Conservation (phyloP, 2,113 vertebrate genomes). For the Uropsilus gracilis region DNA sequence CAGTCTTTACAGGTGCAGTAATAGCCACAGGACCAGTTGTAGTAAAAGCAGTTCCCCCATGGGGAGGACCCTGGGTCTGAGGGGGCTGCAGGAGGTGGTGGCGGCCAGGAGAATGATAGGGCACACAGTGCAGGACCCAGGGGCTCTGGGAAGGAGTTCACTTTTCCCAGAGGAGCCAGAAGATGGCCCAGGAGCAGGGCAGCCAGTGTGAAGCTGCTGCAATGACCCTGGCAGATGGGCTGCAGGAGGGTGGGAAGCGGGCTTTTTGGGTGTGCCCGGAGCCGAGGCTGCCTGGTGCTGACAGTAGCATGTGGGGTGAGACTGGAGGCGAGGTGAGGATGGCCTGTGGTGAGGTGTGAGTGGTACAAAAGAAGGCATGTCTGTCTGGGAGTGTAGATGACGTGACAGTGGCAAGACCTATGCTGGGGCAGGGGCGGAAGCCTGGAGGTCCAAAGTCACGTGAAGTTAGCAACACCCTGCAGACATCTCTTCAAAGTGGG, state of each 20-base stretch:
- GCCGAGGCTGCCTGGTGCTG: background rate
- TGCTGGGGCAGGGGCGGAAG: too few species aligned
- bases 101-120: too few species aligned
- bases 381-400: background rate
- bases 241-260: rapidly evolving
- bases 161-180: background rate
- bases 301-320: background rate
- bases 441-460: background rate
- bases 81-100: background rate
- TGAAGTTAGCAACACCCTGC: background rate
- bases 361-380: background rate
- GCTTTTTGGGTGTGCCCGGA: rapidly evolving
- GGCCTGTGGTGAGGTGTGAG: background rate
- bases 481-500: background rate
- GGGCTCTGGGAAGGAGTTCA: background rate
- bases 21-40: too few species aligned
- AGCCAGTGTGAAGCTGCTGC: background rate
- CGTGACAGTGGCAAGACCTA: background rate
- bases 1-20: background rate
- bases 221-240: too few species aligned
- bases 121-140: background rate
- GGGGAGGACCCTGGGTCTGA: background rate
- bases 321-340: background rate
- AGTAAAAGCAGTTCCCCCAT: too few species aligned
- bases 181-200: rapidly evolving